Evolutionary conservation across 2,797 vertebrate genomes (phyloP), one percentile per base, ranked within the genome.

Genomic region (Falco columbarius): DNA sequence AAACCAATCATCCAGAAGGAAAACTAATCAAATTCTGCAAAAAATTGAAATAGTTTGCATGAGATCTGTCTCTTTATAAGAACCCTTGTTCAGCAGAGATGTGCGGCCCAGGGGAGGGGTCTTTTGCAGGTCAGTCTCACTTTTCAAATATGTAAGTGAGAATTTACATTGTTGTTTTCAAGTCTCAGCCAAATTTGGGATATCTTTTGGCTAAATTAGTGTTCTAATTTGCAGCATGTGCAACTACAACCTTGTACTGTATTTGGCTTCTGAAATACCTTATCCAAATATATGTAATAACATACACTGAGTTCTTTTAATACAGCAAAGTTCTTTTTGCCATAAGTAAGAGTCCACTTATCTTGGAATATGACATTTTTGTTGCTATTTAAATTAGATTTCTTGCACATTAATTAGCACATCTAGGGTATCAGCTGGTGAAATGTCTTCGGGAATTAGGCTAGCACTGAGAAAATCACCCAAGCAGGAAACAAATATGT

Each of bases 371-470:
- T 55, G 74, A 73, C 36, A 36, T 91, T 80, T 95, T 82, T 75
- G 82, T 73, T 93, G 32, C 93, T 87, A 54, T 92, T 97, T 93
- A 90, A 93, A 92, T 94, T 90, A 67, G 67, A 61, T 63, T 92
- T 86, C 46, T 67, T 90, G 46, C 59, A 86, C 80, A 26, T 89
- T 95, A 94, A 95, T 97, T 95, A 95, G 83, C 91, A 86, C 73
- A 82, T 89, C 42, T 55, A 81, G 62, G 67, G 83, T 91, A 80
- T 97, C 95, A 97, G 88, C 95, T 97, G 94, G 88, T 95, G 88
- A 91, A 95, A 92, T 73, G 90, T 94, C 91, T 94, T 79, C 80
- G 90, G 55, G 90, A 95, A 97, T 97, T 93, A 94, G 80, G 30
- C 54, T 89, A 83, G 47, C 67, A 21, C 65, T 76, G 90, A 93